phyloP scores from a whole-genome alignment of 1,140 invertebrate species.

The Cydia strobilella region DNA sequence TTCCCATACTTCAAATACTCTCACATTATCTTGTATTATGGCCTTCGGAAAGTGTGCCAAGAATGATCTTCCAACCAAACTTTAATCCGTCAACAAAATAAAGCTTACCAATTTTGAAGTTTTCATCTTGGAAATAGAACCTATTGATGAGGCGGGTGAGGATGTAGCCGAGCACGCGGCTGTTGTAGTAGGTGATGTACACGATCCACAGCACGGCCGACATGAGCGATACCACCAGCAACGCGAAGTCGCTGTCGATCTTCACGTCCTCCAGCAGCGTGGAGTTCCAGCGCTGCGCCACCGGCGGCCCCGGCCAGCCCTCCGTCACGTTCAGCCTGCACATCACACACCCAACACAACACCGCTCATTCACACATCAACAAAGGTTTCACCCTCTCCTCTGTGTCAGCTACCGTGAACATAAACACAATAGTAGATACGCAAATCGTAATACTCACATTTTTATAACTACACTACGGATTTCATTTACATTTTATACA shows the following conservation, averaged over 20 bases:
- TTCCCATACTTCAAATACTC: constrained; percentile 8
- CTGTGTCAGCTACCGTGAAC: constrained; percentile 42
- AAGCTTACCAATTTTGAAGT: constrained; percentile 93
- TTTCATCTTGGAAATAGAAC: constrained; percentile 91
- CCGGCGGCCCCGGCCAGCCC: too few relatives aligned
- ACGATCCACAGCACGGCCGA: constrained; percentile 93
- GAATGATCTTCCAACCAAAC: background rate
- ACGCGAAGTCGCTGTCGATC: constrained; percentile 89
- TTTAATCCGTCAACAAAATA: constrained; percentile 41
- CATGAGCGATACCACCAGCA: constrained; percentile 89
- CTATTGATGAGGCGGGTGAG: constrained; percentile 94
- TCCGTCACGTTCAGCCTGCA: constrained; percentile 69
- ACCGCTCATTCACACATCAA: constrained; percentile 41
- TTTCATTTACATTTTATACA: constrained; percentile 63
- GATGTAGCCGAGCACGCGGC: constrained; percentile 93
- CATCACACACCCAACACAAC: constrained; percentile 42
- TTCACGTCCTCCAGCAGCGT: constrained; percentile 84
- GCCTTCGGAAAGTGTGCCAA: constrained; percentile 11
- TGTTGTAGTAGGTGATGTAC: constrained; percentile 98
- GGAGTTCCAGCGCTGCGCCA: constrained; percentile 80
- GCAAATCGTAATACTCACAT: constrained; percentile 54
- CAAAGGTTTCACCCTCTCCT: constrained; percentile 49
- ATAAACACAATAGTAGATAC: constrained; percentile 47
- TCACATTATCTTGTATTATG: background rate
- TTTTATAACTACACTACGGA: constrained; percentile 45